phyloP scores from a whole-genome alignment of 1,140 invertebrate genomes.

The Plectrocnemia conspersa region DNA sequence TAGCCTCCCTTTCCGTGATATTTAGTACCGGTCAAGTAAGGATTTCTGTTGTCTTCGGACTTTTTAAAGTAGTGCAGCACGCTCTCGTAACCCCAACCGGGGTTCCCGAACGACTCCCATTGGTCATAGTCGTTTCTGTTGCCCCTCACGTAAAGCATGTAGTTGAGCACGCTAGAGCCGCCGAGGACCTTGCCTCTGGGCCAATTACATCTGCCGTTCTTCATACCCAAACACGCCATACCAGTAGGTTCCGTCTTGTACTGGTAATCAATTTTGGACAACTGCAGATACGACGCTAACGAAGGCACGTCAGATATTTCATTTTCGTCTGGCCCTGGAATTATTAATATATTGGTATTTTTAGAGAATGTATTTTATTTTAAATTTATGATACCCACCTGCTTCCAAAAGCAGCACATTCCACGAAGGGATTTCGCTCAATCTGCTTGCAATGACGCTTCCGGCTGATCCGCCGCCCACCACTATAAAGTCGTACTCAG shows the following conservation, averaged over 20 bases:
- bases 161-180: conserved; percentile 88
- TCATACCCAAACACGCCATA: conserved; percentile 71
- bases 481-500: conserved; percentile 80
- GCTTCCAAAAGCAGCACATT: conserved; percentile 85
- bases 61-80: conserved; percentile 87
- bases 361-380: background rate
- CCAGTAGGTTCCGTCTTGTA: conserved; percentile 87
- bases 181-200: conserved; percentile 81
- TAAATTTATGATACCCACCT: conserved; percentile 37
- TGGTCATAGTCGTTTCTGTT: conserved; percentile 79
- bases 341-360: conserved; percentile 52
- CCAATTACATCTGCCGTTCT: conserved; percentile 75
- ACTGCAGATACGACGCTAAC: conserved; percentile 78
- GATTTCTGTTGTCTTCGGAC: conserved; percentile 83
- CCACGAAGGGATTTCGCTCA: conserved; percentile 78
- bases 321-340: conserved; percentile 89
- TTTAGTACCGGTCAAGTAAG: conserved; percentile 64
- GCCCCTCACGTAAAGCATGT: conserved; percentile 92
- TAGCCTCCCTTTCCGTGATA: conserved; percentile 74
- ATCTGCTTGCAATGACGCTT: conserved; percentile 83
- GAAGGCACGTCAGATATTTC: conserved; percentile 86
- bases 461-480: conserved; percentile 91
- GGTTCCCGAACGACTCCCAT: conserved; percentile 83
- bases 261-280: conserved; percentile 85
- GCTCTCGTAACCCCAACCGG: conserved; percentile 85